These are phyloP conservation scores for Platorchestia sp. DNA, from an alignment of 1,140 invertebrate genomes.

Conservation along the genomic window DNA sequence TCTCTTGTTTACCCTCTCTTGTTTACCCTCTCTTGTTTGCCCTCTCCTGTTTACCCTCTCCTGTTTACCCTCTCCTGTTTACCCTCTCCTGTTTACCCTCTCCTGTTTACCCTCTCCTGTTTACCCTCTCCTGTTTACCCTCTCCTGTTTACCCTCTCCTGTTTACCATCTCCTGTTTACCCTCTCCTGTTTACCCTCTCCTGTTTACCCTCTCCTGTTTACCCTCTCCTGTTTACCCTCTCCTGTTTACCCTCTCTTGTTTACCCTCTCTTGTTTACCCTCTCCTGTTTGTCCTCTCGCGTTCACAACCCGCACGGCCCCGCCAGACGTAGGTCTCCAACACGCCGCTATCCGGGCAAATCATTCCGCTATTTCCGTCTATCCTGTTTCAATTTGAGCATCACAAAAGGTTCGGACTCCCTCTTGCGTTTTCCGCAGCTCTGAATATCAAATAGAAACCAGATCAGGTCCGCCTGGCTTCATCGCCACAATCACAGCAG, in stretches of 20 bases:
- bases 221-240: not conserved
- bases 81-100: not conserved
- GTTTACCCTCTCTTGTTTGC: not conserved
- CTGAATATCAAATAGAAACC: constrained; percentile 47
- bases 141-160: not conserved
- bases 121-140: not conserved
- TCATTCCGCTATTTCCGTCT: constrained; percentile 35
- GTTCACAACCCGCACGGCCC: not conserved
- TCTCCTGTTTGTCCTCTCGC: not conserved
- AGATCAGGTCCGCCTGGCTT: constrained; percentile 40
- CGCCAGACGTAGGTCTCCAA: not conserved
- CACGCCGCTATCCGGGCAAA: constrained; percentile 26
- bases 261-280: not conserved
- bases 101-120: not conserved
- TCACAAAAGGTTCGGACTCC: constrained; percentile 44
- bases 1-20: not conserved
- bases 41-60: not conserved
- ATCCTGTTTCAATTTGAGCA: constrained; percentile 48
- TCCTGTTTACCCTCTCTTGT: not conserved
- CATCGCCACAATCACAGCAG: constrained; percentile 22
- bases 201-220: not conserved
- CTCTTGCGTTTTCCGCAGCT: constrained; percentile 53
- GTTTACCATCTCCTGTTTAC: not conserved
- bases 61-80: not conserved
- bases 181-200: not conserved